phyloP scores from a whole-genome alignment of 2,797 vertebrate genomes.

The Arnoldichthys spilopterus region DNA sequence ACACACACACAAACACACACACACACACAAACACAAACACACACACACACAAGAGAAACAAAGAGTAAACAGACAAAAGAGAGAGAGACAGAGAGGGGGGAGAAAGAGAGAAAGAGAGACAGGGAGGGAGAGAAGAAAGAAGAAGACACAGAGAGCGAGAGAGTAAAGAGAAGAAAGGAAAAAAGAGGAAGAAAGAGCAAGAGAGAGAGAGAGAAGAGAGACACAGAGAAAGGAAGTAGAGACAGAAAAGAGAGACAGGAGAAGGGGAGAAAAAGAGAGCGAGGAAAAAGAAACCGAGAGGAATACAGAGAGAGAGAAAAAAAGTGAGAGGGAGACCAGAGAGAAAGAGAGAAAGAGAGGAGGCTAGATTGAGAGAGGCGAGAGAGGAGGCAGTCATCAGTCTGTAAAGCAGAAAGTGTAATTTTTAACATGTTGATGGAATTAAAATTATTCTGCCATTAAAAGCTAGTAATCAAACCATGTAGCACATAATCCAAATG shows the following conservation, averaged over 20 bases:
- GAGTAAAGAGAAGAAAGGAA: background rate
- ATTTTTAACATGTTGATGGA: background rate
- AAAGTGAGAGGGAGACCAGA: background rate
- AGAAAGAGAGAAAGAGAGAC: background rate
- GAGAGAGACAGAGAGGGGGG: background rate
- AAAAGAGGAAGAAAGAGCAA: background rate
- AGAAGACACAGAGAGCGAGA: background rate
- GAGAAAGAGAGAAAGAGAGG: background rate
- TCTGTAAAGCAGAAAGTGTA: background rate
- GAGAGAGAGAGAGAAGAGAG: background rate
- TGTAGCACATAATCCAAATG: background rate
- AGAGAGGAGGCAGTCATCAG: background rate
- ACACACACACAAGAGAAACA: background rate
- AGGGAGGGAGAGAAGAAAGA: background rate
- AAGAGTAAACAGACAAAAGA: background rate
- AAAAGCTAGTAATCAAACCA: background rate
- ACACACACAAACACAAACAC: background rate
- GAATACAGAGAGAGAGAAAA: background rate
- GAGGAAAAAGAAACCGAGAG: background rate
- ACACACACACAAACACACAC: background rate
- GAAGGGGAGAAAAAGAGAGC: background rate
- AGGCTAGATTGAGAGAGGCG: background rate
- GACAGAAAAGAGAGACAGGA: background rate
- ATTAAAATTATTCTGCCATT: slow-evolving; percentile 2
- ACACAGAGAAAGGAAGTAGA: background rate